phyloP scores from a whole-genome alignment of 2,113 vertebrate genomes.

The Perognathus longimembris region DNA sequence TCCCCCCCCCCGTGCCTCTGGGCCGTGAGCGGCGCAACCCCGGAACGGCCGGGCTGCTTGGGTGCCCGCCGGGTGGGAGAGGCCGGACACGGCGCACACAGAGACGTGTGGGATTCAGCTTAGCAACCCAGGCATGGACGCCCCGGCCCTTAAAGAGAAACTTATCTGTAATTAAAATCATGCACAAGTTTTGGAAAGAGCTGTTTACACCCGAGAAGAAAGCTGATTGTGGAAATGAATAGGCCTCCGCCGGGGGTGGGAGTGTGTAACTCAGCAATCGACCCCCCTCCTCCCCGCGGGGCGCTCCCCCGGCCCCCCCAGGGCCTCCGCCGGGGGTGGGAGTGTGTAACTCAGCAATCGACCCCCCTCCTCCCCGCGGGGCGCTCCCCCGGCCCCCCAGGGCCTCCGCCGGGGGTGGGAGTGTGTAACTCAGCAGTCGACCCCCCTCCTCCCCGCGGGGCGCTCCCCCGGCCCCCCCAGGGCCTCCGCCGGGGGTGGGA shows the following conservation, averaged over 20 bases:
- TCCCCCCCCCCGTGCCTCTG: fast-evolving
- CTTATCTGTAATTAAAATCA: constrained; percentile 99
- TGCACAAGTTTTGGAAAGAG: constrained; percentile 90
- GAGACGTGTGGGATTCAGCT: constrained; percentile 97
- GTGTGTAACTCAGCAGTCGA: constrained; percentile 81
- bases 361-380: constrained; percentile 60
- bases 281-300: constrained; percentile 60
- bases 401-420: constrained; percentile 72
- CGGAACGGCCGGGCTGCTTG: background rate
- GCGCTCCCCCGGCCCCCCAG: fast-evolving
- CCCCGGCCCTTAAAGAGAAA: constrained; percentile 92
- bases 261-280: constrained; percentile 80
- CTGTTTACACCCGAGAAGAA: constrained; percentile 86
- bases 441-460: constrained; percentile 59
- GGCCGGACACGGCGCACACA: constrained; percentile 92
- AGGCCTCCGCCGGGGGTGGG: constrained; percentile 74
- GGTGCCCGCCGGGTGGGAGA: background rate
- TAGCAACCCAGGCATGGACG: constrained; percentile 93
- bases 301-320: fast-evolving
- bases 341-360: constrained; percentile 80
- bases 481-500: constrained; percentile 72
- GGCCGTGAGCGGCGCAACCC: too few species aligned
- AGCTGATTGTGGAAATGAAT: constrained; percentile 85
- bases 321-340: too few species aligned
- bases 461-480: fast-evolving